These are phyloP conservation scores for Littorina saxatilis DNA, from an alignment of 1,140 invertebrate genomes.

Conservation along the genomic window DNA sequence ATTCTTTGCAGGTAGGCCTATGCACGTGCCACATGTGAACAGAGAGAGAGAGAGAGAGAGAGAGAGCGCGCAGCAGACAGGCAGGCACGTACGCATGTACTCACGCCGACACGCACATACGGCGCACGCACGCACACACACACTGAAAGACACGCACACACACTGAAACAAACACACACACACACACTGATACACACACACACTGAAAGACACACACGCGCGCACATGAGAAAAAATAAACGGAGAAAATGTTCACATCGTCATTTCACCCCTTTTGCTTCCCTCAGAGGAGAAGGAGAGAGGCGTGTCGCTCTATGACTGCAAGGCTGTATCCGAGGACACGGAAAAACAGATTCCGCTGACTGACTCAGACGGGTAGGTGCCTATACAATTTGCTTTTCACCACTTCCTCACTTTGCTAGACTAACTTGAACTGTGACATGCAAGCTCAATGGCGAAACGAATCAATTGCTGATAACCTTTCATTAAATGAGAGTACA, in stretches of 20 bases:
- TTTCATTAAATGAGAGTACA: too few species aligned
- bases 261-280: too few species aligned
- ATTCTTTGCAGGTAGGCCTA: slow-evolving; percentile 1
- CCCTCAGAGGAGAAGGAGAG: not conserved
- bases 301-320: not conserved
- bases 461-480: too few species aligned
- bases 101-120: not conserved
- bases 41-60: slow-evolving; percentile 16
- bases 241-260: too few species aligned
- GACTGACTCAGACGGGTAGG: not conserved
- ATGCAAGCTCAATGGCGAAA: too few species aligned
- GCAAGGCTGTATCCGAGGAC: not conserved
- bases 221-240: too few species aligned
- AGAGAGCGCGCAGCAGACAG: slow-evolving; percentile 3
- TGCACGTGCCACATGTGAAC: not conserved
- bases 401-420: too few species aligned
- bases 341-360: not conserved
- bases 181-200: too few species aligned
- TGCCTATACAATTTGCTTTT: too few species aligned
- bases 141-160: not conserved
- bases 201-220: too few species aligned
- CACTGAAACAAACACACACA: not conserved
- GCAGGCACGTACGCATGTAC: not conserved
- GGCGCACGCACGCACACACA: not conserved
- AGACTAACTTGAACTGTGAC: too few species aligned